phyloP scores from a whole-genome alignment of 2,888 invertebrate genomes.

The Gisinianus flammeolus region DNA sequence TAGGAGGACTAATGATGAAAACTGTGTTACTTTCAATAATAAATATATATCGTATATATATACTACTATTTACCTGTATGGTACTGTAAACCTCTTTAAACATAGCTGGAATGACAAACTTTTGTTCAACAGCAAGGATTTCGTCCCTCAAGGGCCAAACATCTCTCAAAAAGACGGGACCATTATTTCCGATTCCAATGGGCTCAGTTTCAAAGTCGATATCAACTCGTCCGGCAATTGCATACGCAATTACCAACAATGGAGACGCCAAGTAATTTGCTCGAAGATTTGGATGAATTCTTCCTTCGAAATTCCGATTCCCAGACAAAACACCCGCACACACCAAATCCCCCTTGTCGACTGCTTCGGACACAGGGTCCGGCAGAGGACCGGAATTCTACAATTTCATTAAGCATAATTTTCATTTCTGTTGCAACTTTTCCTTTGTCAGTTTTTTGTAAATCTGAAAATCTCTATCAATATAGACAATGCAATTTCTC shows the following conservation, averaged over 20 bases:
- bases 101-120: constrained; percentile 93
- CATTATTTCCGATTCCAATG: constrained; percentile 72
- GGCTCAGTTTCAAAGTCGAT: constrained; percentile 94
- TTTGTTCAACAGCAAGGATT: constrained; percentile 86
- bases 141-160: constrained; percentile 94
- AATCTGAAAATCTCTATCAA: too few species aligned
- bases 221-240: constrained; percentile 91
- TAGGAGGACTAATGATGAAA: too few species aligned
- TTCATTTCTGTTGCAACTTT: too few species aligned
- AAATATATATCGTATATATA: background rate
- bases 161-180: constrained; percentile 83
- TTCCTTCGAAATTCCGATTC: constrained; percentile 97
- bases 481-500: too few species aligned
- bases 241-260: constrained; percentile 94
- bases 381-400: constrained; percentile 94
- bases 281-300: constrained; percentile 94
- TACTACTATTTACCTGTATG: constrained; percentile 69
- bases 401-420: too few species aligned
- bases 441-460: too few species aligned
- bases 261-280: constrained; percentile 99
- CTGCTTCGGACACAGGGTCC: constrained; percentile 87
- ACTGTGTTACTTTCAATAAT: background rate
- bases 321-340: constrained; percentile 96
- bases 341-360: constrained; percentile 91
- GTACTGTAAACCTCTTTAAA: constrained; percentile 89